Percentiles rank a stretch among this genome's conserved stretches.
These are phyloP conservation scores for Lymantria monacha DNA, from an alignment of 2,888 invertebrate species.

Conservation along the genomic window DNA sequence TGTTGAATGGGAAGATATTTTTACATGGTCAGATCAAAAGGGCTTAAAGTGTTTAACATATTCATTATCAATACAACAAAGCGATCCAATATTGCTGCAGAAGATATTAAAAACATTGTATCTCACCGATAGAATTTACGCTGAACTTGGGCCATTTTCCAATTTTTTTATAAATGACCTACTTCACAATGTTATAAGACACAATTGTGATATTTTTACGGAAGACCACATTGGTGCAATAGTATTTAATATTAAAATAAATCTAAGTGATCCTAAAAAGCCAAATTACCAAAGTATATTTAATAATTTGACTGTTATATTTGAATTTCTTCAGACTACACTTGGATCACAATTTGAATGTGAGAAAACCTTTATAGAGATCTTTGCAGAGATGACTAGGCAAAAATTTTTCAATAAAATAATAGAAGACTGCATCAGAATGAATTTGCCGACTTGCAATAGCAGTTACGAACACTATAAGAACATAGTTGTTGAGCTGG, in stretches of 20 bases:
- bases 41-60: conserved; percentile 60
- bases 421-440: conserved; percentile 70
- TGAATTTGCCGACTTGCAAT: conserved; percentile 67
- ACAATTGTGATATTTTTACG: conserved; percentile 71
- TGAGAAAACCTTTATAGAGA: conserved; percentile 63
- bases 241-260: conserved; percentile 68
- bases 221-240: conserved; percentile 71
- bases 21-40: conserved; percentile 65
- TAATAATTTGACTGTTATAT: conserved; percentile 69
- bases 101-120: conserved; percentile 68
- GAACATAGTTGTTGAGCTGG: conserved; percentile 65
- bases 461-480: conserved; percentile 66
- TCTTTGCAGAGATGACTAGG: conserved; percentile 62
- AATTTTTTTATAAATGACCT: conserved; percentile 68
- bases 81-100: conserved; percentile 61
- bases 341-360: conserved; percentile 65
- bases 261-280: conserved; percentile 52
- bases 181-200: conserved; percentile 63
- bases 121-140: conserved; percentile 61
- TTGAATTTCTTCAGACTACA: conserved; percentile 73
- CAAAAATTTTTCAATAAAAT: conserved; percentile 70
- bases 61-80: conserved; percentile 67
- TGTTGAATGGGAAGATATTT: conserved; percentile 72
- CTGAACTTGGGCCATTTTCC: conserved; percentile 69
- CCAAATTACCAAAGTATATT: conserved; percentile 71